Conservation (phyloP, 2,113 vertebrate species). For the Trachemys scripta region DNA sequence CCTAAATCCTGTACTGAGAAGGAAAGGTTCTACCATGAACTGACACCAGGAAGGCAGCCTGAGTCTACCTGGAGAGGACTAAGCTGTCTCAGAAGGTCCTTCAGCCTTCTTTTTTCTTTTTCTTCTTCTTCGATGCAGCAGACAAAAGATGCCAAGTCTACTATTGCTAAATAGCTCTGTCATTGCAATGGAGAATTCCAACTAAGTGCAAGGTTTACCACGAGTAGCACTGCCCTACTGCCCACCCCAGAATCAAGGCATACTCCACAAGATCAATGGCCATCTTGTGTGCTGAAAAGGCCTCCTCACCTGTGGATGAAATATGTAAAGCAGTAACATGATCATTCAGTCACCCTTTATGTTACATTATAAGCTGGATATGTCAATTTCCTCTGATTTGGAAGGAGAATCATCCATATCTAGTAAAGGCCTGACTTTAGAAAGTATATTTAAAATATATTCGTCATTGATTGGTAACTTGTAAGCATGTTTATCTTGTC, state of each 20-base stretch:
- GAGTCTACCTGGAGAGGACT: background rate
- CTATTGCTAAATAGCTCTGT: background rate
- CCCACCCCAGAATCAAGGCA: background rate
- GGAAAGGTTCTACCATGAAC: background rate
- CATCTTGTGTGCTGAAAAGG: background rate
- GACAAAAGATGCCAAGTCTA: background rate
- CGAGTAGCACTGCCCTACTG: background rate
- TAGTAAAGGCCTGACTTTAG: background rate
- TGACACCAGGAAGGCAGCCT: background rate
- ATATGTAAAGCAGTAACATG: background rate
- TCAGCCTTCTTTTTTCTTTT: background rate
- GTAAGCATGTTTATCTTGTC: background rate
- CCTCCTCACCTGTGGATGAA: background rate
- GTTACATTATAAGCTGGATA: background rate
- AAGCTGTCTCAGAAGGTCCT: background rate
- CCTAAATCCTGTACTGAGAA: background rate
- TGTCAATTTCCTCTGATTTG: background rate
- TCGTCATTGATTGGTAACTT: background rate
- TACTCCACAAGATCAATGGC: no score
- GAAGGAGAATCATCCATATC: background rate
- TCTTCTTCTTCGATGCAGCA: background rate
- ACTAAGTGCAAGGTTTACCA: background rate
- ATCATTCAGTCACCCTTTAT: background rate
- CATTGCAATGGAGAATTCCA: no score
- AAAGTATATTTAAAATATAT: background rate